phyloP scores from a whole-genome alignment of 2,797 vertebrate species.

The Euphonia xanthogaster region DNA sequence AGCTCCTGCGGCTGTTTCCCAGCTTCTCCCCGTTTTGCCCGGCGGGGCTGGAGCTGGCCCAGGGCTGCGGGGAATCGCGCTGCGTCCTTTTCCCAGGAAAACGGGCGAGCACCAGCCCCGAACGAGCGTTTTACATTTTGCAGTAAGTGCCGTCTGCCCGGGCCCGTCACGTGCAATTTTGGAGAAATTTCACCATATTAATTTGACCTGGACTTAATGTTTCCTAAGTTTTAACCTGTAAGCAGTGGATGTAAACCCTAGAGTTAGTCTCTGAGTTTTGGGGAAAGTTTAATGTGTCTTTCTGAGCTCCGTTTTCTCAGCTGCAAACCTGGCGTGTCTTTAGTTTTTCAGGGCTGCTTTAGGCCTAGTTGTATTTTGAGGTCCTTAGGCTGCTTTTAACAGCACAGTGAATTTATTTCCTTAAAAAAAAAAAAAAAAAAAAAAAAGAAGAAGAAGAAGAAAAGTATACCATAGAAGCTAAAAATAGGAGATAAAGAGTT shows the following conservation, averaged over 20 bases:
- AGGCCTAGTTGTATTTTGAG: neutral
- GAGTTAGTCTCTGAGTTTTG: neutral
- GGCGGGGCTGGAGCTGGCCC: neutral
- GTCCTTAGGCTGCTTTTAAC: neutral
- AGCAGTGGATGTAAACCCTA: neutral
- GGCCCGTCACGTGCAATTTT: fast-evolving
- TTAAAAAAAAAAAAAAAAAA: neutral
- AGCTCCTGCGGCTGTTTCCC: neutral
- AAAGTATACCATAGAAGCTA: neutral
- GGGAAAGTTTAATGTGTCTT: neutral
- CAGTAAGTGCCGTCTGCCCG: no score
- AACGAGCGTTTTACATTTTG: fast-evolving
- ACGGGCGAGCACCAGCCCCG: fast-evolving
- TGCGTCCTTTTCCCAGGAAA: fast-evolving
- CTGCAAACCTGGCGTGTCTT: neutral
- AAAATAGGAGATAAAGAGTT: neutral
- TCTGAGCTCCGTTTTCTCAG: neutral
- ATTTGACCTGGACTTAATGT: neutral
- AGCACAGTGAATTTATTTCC: neutral
- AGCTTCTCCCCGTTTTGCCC: no score
- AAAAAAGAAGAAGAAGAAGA: neutral
- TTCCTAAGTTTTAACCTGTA: neutral
- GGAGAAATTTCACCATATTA: neutral
- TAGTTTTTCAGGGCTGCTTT: neutral
- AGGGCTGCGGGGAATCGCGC: fast-evolving